Evolutionary conservation across 2,113 vertebrate species (phyloP), one percentile per base, ranked within the genome.

Genomic region (Muntiacus reevesi): DNA sequence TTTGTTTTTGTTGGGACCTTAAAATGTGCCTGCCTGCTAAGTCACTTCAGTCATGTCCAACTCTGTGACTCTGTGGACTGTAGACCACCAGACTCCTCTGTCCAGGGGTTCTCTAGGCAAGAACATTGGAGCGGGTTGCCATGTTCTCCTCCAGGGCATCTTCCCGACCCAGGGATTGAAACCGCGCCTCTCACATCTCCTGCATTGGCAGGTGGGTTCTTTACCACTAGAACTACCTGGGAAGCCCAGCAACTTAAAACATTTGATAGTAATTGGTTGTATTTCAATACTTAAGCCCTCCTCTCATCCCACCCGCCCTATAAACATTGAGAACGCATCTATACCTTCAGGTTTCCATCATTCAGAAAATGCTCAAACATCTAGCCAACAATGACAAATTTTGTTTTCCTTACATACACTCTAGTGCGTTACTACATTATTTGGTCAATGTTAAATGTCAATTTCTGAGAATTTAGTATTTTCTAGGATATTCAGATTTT

Each of bases 401-500:
- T 79, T 50, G 33, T 45, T 57, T 47, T 87, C 23, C 33, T 19
- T 47, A 52, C 54, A 54, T 15, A 55, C 5, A 28, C 50, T 43
- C 82, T 43, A 87, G 28, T 60, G 21, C 16, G 28, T 60, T 62
- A 27, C 9, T 16, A 5, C 10, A 54, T 64, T 78, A 25, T 82
- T 85, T 50, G 30, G 45, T 25, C 28, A 40, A 19, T 64, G 43
- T 60, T 52, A 85, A 47, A 43, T 27, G 71, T 4, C 1, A 57
- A 0, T 43, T 84, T 93, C 60, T 89, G 47, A 82, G 23, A 92
- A 19, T 62, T 60, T 7, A 12, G 1, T 50, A 36, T 36, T 64
- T 93, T n/a, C 25, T 25, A 82, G 23, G 27, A 76, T 92, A 71
- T 59, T 94, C 86, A 64, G 27, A 25, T 87, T 97, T 90, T 59